Evolutionary conservation across 2,888 invertebrate species (phyloP).

Genomic region (Phlogophora meticulosa): DNA sequence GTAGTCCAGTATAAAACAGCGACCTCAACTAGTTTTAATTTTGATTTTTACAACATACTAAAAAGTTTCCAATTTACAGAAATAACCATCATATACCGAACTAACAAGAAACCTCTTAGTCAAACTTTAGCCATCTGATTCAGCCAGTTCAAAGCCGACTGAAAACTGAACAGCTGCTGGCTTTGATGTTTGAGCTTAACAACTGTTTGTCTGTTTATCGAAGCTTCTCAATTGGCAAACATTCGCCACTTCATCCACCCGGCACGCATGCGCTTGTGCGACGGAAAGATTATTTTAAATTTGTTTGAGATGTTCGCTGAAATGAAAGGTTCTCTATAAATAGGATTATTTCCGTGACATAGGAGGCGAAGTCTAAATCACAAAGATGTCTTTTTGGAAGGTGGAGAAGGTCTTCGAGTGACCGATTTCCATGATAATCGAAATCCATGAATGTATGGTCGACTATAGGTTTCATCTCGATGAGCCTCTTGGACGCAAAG

Average conservation of each 20-base stretch:
- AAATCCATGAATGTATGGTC: too few relatives aligned
- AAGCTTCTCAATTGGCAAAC: constrained; percentile 22
- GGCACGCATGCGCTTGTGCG: neutral
- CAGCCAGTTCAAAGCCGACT: constrained; percentile 21
- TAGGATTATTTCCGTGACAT: too few relatives aligned
- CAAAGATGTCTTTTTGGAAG: too few relatives aligned
- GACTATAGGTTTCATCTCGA: too few relatives aligned
- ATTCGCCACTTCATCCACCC: constrained; percentile 12
- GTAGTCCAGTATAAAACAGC: too few relatives aligned
- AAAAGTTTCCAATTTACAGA: too few relatives aligned
- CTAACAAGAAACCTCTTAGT: constrained; percentile 6
- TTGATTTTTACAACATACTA: too few relatives aligned
- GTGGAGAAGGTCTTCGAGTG: too few relatives aligned
- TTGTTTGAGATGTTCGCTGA: constrained; percentile 1
- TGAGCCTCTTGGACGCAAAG: too few relatives aligned
- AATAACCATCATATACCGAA: neutral
- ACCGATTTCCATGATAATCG: too few relatives aligned
- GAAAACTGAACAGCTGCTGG: neutral
- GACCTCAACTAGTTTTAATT: too few relatives aligned
- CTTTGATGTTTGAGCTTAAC: constrained; percentile 41
- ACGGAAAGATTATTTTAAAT: constrained; percentile 1
- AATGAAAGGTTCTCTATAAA: neutral
- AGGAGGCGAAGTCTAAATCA: too few relatives aligned
- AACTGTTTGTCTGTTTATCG: constrained; percentile 38
- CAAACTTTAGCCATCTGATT: constrained; percentile 3